Percentiles rank a stretch among this genome's conserved stretches.
Conservation (phyloP, 2,797 vertebrate species). For the Gila robusta region DNA sequence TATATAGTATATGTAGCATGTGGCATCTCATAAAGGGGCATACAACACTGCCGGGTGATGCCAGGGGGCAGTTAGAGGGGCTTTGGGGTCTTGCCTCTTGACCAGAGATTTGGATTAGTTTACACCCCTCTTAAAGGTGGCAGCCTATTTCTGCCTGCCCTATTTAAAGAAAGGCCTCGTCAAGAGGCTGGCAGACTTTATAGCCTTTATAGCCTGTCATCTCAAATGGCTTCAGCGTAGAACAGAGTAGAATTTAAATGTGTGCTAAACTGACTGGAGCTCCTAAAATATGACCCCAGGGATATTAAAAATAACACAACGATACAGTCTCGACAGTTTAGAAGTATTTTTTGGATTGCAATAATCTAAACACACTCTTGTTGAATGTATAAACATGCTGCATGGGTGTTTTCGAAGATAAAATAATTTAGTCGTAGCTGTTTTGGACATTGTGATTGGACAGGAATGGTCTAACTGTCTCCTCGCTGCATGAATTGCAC, state of each 20-base stretch:
- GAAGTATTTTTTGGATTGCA: constrained; percentile 27
- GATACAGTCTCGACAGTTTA: constrained; percentile 1
- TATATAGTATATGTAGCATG: neutral
- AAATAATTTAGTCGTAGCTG: constrained; percentile 51
- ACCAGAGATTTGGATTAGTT: constrained; percentile 56
- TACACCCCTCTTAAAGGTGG: constrained; percentile 55
- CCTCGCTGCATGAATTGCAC: constrained; percentile 63
- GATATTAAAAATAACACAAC: constrained; percentile 40
- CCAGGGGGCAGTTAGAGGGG: constrained; percentile 21
- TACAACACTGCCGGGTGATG: constrained; percentile 11
- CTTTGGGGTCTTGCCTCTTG: constrained; percentile 52
- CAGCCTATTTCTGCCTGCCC: constrained; percentile 65
- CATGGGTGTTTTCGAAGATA: constrained; percentile 53
- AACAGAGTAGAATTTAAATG: constrained; percentile 52
- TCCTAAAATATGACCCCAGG: constrained; percentile 44
- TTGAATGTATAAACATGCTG: neutral
- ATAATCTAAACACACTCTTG: neutral
- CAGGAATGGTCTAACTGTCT: constrained; percentile 57
- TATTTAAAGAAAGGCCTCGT: constrained; percentile 69
- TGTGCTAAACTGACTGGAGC: constrained; percentile 54
- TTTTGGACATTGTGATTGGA: constrained; percentile 64
- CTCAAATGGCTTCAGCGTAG: constrained; percentile 65
- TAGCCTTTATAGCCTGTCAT: constrained; percentile 65
- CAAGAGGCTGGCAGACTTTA: constrained; percentile 67
- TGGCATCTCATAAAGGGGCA: neutral